Percentiles rank a stretch among this genome's conserved stretches.
phyloP scores from a whole-genome alignment of 2,888 invertebrate species.

The Mystacides longicornis region DNA sequence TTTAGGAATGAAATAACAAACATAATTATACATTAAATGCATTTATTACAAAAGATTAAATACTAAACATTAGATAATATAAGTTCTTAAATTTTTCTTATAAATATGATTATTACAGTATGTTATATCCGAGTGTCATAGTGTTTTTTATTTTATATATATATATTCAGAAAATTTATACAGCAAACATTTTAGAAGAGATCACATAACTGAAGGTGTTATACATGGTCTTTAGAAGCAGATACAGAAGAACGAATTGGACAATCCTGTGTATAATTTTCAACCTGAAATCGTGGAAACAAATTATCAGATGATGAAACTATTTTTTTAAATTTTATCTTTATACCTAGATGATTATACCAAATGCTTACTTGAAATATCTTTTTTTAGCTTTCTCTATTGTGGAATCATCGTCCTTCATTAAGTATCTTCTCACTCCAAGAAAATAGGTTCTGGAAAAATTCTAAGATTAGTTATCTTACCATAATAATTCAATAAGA shows the following conservation, averaged over 20 bases:
- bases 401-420: slow-evolving; percentile 66
- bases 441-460: slow-evolving; percentile 51
- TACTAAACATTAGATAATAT: no score
- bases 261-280: background rate
- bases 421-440: slow-evolving; percentile 67
- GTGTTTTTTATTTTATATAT: no score
- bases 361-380: slow-evolving; percentile 32
- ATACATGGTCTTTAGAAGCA: background rate
- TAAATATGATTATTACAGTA: no score
- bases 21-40: no score
- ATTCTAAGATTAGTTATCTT: no score
- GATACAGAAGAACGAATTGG: background rate
- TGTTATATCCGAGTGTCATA: no score
- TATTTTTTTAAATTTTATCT: background rate
- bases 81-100: no score
- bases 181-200: no score
- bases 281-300: background rate
- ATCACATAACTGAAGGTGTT: background rate
- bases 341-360: background rate
- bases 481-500: no score
- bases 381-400: slow-evolving; percentile 54
- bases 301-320: background rate
- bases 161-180: no score
- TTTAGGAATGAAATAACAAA: no score
- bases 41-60: no score